A percentile compares a stretch with the other conserved stretches of the same genome.
Evolutionary conservation across 2,888 invertebrate species (phyloP).

Genomic region (Nowickia ferox): DNA sequence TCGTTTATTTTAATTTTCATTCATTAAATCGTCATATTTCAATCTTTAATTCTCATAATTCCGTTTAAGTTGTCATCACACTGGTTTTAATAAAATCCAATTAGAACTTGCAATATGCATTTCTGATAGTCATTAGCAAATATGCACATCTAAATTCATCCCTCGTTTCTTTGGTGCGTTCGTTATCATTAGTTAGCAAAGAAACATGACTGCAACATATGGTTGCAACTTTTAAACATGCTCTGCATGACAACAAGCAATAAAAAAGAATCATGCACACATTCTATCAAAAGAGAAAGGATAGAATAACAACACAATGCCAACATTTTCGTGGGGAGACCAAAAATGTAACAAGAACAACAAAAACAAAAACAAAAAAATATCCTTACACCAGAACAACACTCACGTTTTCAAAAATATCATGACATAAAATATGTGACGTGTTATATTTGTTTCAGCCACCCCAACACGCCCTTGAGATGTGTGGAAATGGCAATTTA

Average conservation of each 20-base stretch:
- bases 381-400: constrained; percentile 40
- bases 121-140: constrained; percentile 15
- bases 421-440: constrained; percentile 37
- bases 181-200: constrained; percentile 46
- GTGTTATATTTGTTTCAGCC: not conserved
- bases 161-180: constrained; percentile 14
- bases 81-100: constrained; percentile 35
- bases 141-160: constrained; percentile 23
- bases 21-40: not conserved
- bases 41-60: not conserved
- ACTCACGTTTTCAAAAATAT: constrained; percentile 45
- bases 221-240: constrained; percentile 67
- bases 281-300: constrained; percentile 10
- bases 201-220: constrained; percentile 69
- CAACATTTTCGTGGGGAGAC: constrained; percentile 4
- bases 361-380: not conserved
- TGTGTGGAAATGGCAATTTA: constrained; percentile 36
- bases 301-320: constrained; percentile 23
- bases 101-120: constrained; percentile 35
- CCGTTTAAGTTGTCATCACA: constrained; percentile 54
- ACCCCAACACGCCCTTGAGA: constrained; percentile 24
- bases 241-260: constrained; percentile 61
- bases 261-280: constrained; percentile 16
- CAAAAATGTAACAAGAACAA: not conserved
- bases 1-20: not conserved